Evolutionary conservation across 2,113 vertebrate species (phyloP).

Genomic region (Chionodraco myersi): DNA sequence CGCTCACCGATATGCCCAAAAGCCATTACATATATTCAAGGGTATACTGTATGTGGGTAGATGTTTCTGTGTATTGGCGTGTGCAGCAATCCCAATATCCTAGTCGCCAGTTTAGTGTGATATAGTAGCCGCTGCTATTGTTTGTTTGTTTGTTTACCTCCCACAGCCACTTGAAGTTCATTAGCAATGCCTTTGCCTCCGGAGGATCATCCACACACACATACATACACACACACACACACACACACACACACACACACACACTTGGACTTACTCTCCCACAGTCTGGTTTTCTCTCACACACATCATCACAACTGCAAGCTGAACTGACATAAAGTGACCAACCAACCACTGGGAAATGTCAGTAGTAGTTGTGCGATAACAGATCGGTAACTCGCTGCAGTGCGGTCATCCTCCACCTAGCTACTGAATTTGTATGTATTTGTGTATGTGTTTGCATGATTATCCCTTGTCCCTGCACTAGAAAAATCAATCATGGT

Average conservation of each 20-base stretch:
- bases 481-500: background rate
- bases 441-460: background rate
- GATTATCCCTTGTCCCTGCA: background rate
- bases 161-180: conserved; percentile 75
- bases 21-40: conserved; percentile 36
- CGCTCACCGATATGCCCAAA: conserved; percentile 16
- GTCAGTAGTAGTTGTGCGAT: conserved; percentile 1
- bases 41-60: conserved; percentile 14
- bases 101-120: conserved; percentile 51
- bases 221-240: conserved; percentile 3
- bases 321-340: conserved; percentile 23
- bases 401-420: background rate
- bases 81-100: conserved; percentile 8
- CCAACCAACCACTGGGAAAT: conserved; percentile 7
- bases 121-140: conserved; percentile 56
- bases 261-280: conserved; percentile 18
- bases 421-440: conserved; percentile 15
- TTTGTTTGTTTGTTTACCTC: conserved; percentile 84
- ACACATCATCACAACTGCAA: conserved; percentile 20
- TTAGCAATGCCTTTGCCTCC: conserved; percentile 73
- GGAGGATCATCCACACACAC: conserved; percentile 56
- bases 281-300: conserved; percentile 38
- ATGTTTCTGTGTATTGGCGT: conserved; percentile 27
- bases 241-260: background rate
- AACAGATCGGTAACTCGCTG: background rate